phyloP scores from a whole-genome alignment of 2,797 vertebrate genomes.

The Darevskia nairensis region DNA sequence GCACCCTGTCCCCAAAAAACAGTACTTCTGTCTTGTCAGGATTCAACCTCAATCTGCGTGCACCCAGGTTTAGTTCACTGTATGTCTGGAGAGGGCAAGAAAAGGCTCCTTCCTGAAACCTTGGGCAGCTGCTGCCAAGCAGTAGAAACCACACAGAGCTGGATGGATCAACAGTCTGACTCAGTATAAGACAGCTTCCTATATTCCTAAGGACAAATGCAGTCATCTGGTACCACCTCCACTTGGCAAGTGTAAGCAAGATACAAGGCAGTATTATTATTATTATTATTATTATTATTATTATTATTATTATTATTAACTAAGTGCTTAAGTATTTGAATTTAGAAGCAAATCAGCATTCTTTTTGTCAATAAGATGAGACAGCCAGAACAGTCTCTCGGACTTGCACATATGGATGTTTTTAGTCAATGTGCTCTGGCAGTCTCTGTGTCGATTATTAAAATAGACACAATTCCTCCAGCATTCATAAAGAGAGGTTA shows the following conservation, averaged over 20 bases:
- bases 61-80: background rate
- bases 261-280: background rate
- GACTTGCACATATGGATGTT: constrained; percentile 35
- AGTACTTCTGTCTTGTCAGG: no score
- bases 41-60: no score
- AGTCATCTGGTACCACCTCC: background rate
- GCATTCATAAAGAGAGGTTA: constrained; percentile 15
- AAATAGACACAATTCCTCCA: constrained; percentile 22
- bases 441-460: constrained; percentile 41
- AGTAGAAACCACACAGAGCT: background rate
- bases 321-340: background rate
- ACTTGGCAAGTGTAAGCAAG: constrained; percentile 18
- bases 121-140: background rate
- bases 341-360: constrained; percentile 42
- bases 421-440: constrained; percentile 44
- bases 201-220: background rate
- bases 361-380: constrained; percentile 30
- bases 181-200: background rate
- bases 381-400: constrained; percentile 36
- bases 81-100: no score
- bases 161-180: background rate
- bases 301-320: background rate
- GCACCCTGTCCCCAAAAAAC: no score
- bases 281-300: no score
- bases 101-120: background rate